These are phyloP conservation scores for Drosophila melanosoma DNA, from an alignment of 2,888 invertebrate genomes.

Conservation along the genomic window DNA sequence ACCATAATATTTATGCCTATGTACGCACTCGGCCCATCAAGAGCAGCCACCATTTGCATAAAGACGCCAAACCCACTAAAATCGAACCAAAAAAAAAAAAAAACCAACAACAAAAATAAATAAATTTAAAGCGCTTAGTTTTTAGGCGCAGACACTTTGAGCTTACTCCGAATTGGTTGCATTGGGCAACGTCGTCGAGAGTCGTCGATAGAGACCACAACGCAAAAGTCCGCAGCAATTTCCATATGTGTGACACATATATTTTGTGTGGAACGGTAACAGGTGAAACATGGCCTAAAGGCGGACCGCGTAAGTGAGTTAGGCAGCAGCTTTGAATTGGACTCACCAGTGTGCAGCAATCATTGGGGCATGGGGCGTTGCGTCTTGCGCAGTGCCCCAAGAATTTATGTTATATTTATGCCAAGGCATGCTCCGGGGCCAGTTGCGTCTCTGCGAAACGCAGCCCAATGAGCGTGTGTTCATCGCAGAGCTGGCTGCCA, in stretches of 20 bases:
- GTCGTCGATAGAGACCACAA: slow-evolving; percentile 42
- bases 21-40: slow-evolving; percentile 50
- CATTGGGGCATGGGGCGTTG: slow-evolving; percentile 57
- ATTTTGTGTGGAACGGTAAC: slow-evolving; percentile 45
- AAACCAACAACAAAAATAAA: neutral
- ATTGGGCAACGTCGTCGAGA: slow-evolving; percentile 62
- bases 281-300: slow-evolving; percentile 61
- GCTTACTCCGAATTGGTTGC: slow-evolving; percentile 57
- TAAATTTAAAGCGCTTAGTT: slow-evolving; percentile 38
- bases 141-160: slow-evolving; percentile 54
- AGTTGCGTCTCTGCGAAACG: slow-evolving; percentile 33
- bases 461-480: slow-evolving; percentile 24
- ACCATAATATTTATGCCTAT: slow-evolving; percentile 63
- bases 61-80: slow-evolving; percentile 59
- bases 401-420: slow-evolving; percentile 59
- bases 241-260: slow-evolving; percentile 63
- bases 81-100: slow-evolving; percentile 3
- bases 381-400: slow-evolving; percentile 38
- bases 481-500: slow-evolving; percentile 36
- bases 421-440: slow-evolving; percentile 61
- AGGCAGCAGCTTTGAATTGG: slow-evolving; percentile 6
- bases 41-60: slow-evolving; percentile 65
- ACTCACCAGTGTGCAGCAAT: slow-evolving; percentile 33
- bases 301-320: slow-evolving; percentile 50
- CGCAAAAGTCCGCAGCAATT: slow-evolving; percentile 34